These are phyloP conservation scores for Drosophila algonquin DNA, from an alignment of 2,888 invertebrate species.

Conservation along the genomic window DNA sequence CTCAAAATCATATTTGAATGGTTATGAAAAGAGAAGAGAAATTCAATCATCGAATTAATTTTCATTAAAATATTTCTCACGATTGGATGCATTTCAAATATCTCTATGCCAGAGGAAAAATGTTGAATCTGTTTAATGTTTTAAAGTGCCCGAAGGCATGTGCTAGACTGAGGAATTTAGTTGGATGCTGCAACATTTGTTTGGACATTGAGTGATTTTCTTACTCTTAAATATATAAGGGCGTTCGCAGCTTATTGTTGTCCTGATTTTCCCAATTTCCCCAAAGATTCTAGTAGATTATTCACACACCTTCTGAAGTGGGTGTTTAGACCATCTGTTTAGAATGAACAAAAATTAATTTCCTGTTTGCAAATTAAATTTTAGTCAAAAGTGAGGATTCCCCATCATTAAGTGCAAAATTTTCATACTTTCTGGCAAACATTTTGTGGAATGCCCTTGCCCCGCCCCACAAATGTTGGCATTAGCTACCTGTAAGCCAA, in stretches of 20 bases:
- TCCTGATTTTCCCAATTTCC: neutral
- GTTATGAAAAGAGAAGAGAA: neutral
- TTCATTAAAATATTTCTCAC: constrained; percentile 6
- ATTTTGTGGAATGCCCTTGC: neutral
- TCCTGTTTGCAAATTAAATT: constrained; percentile 24
- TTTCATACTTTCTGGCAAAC: neutral
- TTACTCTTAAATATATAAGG: neutral
- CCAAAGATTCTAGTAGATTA: neutral
- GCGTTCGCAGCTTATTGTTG: neutral
- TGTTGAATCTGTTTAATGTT: neutral
- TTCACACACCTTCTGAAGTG: neutral
- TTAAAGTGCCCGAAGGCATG: neutral
- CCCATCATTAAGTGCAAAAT: neutral
- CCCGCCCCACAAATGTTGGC: neutral
- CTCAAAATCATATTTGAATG: neutral
- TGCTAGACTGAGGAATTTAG: neutral
- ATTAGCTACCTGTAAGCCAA: constrained; percentile 1
- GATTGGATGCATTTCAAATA: neutral
- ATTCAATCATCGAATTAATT: constrained; percentile 6
- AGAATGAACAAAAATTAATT: constrained; percentile 29
- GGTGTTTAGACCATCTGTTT: neutral
- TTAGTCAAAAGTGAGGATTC: neutral
- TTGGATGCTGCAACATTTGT: neutral
- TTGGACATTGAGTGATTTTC: neutral
- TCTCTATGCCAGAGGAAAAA: neutral